A percentile compares a stretch with the other conserved stretches of the same genome.
These are phyloP conservation scores for Cerastoderma edule DNA, from an alignment of 2,888 invertebrate genomes.

Conservation along the genomic window DNA sequence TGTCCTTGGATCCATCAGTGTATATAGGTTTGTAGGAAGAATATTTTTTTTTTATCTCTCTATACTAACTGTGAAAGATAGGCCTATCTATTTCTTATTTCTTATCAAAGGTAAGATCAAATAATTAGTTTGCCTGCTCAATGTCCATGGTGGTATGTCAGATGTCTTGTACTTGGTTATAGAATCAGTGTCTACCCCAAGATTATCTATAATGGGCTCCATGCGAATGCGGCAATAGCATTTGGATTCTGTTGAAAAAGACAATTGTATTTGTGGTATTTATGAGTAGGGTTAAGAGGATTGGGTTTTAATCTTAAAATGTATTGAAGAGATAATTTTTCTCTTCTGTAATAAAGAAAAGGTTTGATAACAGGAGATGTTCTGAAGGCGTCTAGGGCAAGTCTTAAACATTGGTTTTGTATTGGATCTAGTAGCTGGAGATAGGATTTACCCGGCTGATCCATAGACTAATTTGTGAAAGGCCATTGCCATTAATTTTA, in stretches of 20 bases:
- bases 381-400: background rate
- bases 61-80: background rate
- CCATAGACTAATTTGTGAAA: background rate
- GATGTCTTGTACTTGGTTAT: too few relatives aligned
- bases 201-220: too few relatives aligned
- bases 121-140: background rate
- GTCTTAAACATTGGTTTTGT: background rate
- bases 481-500: slow-evolving; percentile 7
- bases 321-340: background rate
- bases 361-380: background rate
- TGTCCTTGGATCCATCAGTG: background rate
- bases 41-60: background rate
- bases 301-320: background rate
- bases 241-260: too few relatives aligned
- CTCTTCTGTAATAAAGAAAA: background rate
- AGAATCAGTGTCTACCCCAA: too few relatives aligned
- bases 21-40: too few relatives aligned
- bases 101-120: background rate
- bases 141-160: background rate
- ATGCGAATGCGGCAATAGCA: too few relatives aligned
- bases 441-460: too few relatives aligned
- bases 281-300: too few relatives aligned
- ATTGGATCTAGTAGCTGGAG: too few relatives aligned
- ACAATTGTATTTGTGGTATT: too few relatives aligned
- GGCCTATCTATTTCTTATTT: too few relatives aligned